phyloP scores from a whole-genome alignment of 2,797 vertebrate species.

The Phataginus tetradactyla region DNA sequence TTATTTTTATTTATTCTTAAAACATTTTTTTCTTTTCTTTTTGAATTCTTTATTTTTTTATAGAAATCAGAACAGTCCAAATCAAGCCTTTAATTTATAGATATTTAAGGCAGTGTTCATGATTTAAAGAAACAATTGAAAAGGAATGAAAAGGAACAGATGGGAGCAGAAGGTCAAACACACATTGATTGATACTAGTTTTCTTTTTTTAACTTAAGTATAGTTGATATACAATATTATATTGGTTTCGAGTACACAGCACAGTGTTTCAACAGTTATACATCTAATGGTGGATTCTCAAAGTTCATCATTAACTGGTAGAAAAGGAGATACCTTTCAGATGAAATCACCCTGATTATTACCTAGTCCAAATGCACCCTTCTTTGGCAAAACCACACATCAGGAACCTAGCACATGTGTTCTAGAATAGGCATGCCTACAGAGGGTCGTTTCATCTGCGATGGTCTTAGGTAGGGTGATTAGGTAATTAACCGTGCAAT shows the following conservation, averaged over 20 bases:
- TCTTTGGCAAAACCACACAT: neutral
- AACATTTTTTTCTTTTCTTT: too few species aligned
- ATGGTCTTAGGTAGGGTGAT: neutral
- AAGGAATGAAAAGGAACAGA: neutral
- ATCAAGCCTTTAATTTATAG: neutral
- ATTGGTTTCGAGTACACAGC: too few species aligned
- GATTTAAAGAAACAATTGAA: slow-evolving; percentile 18
- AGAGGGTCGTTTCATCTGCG: neutral
- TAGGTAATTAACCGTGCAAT: neutral
- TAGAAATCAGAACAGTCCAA: neutral
- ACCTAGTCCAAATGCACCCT: neutral
- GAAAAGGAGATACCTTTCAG: neutral
- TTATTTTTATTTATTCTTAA: too few species aligned
- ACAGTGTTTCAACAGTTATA: too few species aligned
- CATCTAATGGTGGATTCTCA: slow-evolving; percentile 26
- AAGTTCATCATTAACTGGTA: neutral
- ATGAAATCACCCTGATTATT: slow-evolving; percentile 14
- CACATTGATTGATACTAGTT: neutral
- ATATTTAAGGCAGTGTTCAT: neutral
- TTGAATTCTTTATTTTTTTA: neutral
- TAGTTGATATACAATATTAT: too few species aligned
- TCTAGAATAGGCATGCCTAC: neutral
- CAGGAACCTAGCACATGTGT: neutral
- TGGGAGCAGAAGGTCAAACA: neutral
- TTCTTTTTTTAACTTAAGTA: neutral